Percentiles rank a stretch among this genome's conserved stretches.
Evolutionary conservation across 2,113 vertebrate genomes (phyloP).

Genomic region (Copsychus sechellarum): DNA sequence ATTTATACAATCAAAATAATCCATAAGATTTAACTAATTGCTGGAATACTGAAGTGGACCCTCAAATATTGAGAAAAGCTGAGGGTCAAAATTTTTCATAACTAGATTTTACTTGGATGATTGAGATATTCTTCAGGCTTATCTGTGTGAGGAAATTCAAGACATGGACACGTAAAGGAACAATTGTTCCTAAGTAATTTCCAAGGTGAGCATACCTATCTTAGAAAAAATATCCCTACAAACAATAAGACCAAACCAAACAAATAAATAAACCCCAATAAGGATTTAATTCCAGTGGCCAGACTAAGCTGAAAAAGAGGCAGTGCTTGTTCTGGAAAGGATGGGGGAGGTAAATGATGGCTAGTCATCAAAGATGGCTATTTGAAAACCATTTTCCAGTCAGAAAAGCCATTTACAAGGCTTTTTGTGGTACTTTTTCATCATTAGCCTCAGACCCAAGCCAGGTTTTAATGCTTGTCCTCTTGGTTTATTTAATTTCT

Average conservation of each 20-base stretch:
- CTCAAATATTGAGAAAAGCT: not conserved
- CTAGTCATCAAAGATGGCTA: not conserved
- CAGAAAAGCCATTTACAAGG: constrained; percentile 9
- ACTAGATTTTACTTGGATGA: not conserved
- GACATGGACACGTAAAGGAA: not conserved
- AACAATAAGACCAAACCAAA: not conserved
- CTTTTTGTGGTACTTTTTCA: not conserved
- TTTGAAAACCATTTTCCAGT: constrained; percentile 1
- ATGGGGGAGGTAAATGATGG: not conserved
- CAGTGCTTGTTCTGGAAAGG: not conserved
- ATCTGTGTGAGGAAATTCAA: not conserved
- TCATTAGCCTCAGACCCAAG: not conserved
- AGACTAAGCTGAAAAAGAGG: not conserved
- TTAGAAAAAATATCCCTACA: not conserved
- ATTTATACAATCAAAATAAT: not conserved
- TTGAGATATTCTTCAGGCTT: not conserved
- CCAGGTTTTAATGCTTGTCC: not conserved
- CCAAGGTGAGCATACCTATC: not conserved
- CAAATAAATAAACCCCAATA: not conserved
- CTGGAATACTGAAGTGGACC: not conserved
- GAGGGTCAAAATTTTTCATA: not conserved
- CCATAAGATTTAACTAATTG: not conserved
- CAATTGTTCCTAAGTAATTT: not conserved
- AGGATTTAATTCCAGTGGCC: not conserved
- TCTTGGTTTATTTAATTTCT: not conserved